A percentile compares a stretch with the other conserved stretches of the same genome.
Conservation (phyloP, 2,113 vertebrate species). For the Ctenomys sociabilis region DNA sequence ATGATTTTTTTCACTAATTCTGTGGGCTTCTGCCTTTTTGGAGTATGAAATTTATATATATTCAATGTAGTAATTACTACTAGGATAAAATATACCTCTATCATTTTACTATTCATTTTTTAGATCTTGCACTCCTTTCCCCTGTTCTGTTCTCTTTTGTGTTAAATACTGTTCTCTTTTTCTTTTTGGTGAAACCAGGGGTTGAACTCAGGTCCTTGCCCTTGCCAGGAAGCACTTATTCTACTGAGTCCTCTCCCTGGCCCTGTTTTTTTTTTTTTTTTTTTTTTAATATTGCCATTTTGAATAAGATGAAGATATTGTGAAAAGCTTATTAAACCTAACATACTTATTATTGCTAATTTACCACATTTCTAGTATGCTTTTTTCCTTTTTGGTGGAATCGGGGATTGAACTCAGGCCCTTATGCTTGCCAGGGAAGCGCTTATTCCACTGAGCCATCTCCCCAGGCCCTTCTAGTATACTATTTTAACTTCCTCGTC, state of each 20-base stretch:
- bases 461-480: neutral
- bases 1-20: neutral
- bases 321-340: neutral
- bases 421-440: too few species aligned
- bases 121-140: neutral
- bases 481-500: slow-evolving; percentile 18
- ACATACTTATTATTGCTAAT: neutral
- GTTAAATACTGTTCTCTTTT: neutral
- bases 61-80: neutral
- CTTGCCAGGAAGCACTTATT: too few species aligned
- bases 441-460: too few species aligned
- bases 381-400: too few species aligned
- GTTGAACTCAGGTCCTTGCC: too few species aligned
- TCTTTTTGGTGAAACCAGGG: too few species aligned
- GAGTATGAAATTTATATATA: neutral
- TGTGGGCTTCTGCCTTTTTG: neutral
- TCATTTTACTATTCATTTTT: neutral
- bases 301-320: neutral
- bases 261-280: too few species aligned
- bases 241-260: too few species aligned
- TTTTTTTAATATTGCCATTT: neutral
- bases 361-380: too few species aligned
- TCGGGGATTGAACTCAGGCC: too few species aligned
- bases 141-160: neutral
- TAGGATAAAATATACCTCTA: neutral